Base-by-base conservation (phyloP, 1,140 invertebrate genomes). In the Acromyrmex charruanus region DNA sequence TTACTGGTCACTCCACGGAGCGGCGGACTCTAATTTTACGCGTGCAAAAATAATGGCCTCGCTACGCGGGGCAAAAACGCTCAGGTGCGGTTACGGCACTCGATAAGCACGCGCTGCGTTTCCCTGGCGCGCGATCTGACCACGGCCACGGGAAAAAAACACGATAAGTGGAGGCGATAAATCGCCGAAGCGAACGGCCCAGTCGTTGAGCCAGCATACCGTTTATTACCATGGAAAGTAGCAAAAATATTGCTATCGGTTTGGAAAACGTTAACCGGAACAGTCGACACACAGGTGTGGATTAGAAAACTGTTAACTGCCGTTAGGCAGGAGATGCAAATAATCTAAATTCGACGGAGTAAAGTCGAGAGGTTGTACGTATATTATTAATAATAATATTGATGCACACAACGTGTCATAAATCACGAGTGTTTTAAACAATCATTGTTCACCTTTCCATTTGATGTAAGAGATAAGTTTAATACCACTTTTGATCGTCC, bases 201-300 rank as follows among this genome's bases (percentile, higher is more conserved):
- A 53, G 74, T 79, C 44, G 74, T 88, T 87, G 31, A 25, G 77
- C 53, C 53, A 58, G 69, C 39, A 44, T 69, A 59, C 86, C 69
- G 79, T 88, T 87, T 88, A 88, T 87, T 87, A 59, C 68, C 59
- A 12, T 28, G 53, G 55, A 84, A 82, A 72, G 80, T 84, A 74
- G 58, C 66, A 74, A 84, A 84, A 74, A 74, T 74, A 9, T 21
- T 59, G 68, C 55, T 74, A 49, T 74, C 63, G 63, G 14, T 80
- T 72, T 71, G 39, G 80, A 74, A 84, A 84, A 74, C 35, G 39
- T 49, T 63, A 61, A 72, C 18, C 25, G 16, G 53, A 25, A 21
- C 39, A 39, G n/a, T 59, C 68, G 49, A 44, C 55, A 49, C 53
- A 72, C 53, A 72, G 25, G 25, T 49, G 51, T 74, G 39, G 25